These are phyloP conservation scores for Bombus confusus DNA, from an alignment of 1,140 invertebrate genomes.

Conservation along the genomic window DNA sequence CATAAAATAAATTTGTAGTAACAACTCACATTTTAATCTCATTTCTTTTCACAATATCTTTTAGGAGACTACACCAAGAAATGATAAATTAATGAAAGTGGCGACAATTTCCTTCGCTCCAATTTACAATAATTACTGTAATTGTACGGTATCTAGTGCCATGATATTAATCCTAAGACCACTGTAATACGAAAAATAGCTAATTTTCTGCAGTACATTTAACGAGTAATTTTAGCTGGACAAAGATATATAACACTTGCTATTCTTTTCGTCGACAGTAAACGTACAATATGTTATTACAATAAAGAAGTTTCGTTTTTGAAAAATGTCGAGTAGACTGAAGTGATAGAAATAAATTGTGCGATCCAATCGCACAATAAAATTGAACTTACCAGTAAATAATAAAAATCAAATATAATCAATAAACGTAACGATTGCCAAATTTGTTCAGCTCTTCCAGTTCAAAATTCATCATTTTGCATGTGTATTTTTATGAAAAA, in stretches of 20 bases:
- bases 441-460: too few species aligned
- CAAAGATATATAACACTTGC: neutral
- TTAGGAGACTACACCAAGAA: neutral
- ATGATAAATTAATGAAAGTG: neutral
- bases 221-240: neutral
- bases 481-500: too few species aligned
- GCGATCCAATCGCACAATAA: neutral
- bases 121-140: conserved; percentile 1
- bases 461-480: too few species aligned
- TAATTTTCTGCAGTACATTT: neutral
- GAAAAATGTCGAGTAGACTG: neutral
- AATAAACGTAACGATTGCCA: too few species aligned
- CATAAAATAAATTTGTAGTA: neutral
- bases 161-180: neutral
- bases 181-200: neutral
- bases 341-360: neutral
- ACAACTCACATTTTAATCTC: neutral
- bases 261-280: neutral
- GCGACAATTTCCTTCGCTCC: neutral
- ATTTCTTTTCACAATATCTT: neutral
- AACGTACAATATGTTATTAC: neutral
- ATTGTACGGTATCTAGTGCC: neutral
- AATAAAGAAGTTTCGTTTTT: neutral
- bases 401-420: neutral
- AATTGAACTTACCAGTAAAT: neutral